Conservation (phyloP, 1,140 invertebrate species). For the Phymastichus coffea region DNA sequence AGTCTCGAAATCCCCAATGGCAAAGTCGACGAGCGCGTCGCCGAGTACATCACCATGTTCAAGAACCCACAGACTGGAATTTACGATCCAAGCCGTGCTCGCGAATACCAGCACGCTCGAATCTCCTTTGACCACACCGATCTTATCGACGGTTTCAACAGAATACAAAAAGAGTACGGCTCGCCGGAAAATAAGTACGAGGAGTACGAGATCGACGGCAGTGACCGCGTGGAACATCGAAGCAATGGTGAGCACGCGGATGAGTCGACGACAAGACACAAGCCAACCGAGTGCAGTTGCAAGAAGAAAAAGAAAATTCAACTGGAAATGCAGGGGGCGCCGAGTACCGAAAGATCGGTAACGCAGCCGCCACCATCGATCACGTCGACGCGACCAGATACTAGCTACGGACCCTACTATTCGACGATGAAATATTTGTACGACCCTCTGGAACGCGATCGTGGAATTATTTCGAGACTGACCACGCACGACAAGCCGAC, state of each 20-base stretch:
- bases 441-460: background rate
- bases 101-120: slow-evolving; percentile 1
- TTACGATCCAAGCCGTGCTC: slow-evolving; percentile 28
- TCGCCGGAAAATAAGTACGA: slow-evolving; percentile 26
- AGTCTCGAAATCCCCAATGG: slow-evolving; percentile 31
- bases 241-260: background rate
- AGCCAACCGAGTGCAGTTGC: slow-evolving; percentile 7
- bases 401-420: background rate
- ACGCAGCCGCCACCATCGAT: background rate
- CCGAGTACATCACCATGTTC: slow-evolving; percentile 40
- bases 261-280: background rate
- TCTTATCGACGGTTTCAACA: slow-evolving; percentile 1
- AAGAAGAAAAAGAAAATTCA: background rate
- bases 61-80: slow-evolving; percentile 32
- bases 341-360: background rate
- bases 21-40: slow-evolving; percentile 37
- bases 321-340: background rate
- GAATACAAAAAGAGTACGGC: slow-evolving; percentile 23
- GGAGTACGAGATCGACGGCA: slow-evolving; percentile 28
- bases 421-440: slow-evolving; percentile 1
- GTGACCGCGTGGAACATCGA: background rate
- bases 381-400: no score
- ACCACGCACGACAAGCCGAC: slow-evolving; percentile 10
- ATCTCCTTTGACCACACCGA: slow-evolving; percentile 1
- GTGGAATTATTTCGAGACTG: slow-evolving; percentile 12